phyloP scores from a whole-genome alignment of 2,797 vertebrate species.

The Leuciscus waleckii region DNA sequence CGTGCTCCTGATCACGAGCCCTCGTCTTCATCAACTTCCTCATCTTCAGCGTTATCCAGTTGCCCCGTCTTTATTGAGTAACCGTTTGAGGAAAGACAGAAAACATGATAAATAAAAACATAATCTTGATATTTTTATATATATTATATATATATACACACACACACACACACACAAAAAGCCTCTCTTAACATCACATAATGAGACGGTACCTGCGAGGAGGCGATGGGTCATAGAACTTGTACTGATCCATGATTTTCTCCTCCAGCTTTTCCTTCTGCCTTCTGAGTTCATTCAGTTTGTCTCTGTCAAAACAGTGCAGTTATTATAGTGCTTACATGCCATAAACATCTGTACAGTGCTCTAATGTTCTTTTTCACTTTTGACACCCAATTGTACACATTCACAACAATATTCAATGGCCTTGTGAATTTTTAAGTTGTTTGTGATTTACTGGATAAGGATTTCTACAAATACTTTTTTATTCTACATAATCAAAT shows the following conservation, averaged over 20 bases:
- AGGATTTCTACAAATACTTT: not conserved
- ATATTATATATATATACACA: too few relatives aligned
- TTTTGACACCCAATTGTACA: not conserved
- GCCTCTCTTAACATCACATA: not conserved
- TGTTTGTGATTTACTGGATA: not conserved
- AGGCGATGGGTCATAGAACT: conserved; percentile 97
- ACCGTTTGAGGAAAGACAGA: not conserved
- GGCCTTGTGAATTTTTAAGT: not conserved
- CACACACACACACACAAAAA: not conserved
- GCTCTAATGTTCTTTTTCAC: not conserved
- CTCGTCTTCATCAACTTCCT: conserved; percentile 96
- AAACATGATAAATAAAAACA: not conserved
- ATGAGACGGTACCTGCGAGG: conserved; percentile 87
- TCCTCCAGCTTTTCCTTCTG: conserved; percentile 99
- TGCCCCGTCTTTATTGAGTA: conserved; percentile 85
- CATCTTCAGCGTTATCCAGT: conserved; percentile 99
- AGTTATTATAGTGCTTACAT: not conserved
- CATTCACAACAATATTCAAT: not conserved
- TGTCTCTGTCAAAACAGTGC: conserved; percentile 81
- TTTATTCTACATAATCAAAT: not conserved
- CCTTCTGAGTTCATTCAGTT: conserved; percentile 94
- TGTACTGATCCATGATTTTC: conserved; percentile 99
- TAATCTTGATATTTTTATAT: not conserved
- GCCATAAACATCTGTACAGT: not conserved
- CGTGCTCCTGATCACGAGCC: conserved; percentile 84